phyloP scores from a whole-genome alignment of 2,888 invertebrate genomes.

The Andrena hattorfiana region DNA sequence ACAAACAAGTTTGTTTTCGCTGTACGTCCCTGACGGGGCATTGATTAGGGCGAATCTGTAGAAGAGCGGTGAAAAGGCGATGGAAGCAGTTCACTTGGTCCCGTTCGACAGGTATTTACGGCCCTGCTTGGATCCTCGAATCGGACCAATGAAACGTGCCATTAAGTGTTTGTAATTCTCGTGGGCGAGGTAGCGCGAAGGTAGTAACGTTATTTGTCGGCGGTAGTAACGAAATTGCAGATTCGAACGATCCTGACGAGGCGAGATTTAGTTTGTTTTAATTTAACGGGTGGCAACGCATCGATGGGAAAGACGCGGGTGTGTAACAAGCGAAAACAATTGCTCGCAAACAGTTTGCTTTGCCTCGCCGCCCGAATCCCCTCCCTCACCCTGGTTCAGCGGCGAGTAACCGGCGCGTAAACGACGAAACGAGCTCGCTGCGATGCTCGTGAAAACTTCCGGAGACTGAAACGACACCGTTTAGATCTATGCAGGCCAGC shows the following conservation, averaged over 20 bases:
- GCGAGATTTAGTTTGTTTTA: neutral
- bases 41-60: conserved; percentile 47
- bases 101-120: conserved; percentile 46
- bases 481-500: conserved; percentile 8
- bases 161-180: conserved; percentile 38
- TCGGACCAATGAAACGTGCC: conserved; percentile 31
- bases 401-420: conserved; percentile 21
- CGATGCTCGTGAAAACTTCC: conserved; percentile 34
- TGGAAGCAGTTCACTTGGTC: conserved; percentile 12
- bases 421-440: conserved; percentile 27
- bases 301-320: neutral
- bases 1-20: conserved; percentile 70
- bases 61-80: neutral
- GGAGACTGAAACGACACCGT: conserved; percentile 35
- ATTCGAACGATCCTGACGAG: neutral
- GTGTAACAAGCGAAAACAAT: conserved; percentile 15
- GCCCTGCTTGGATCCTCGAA: neutral
- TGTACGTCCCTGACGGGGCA: conserved; percentile 33
- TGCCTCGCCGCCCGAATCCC: neutral
- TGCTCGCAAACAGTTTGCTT: conserved; percentile 2
- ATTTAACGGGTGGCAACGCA: neutral
- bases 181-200: neutral
- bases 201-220: too few relatives aligned
- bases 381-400: neutral
- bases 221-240: neutral